These are phyloP conservation scores for Melieria crassipennis DNA, from an alignment of 2,888 invertebrate species.

Conservation along the genomic window DNA sequence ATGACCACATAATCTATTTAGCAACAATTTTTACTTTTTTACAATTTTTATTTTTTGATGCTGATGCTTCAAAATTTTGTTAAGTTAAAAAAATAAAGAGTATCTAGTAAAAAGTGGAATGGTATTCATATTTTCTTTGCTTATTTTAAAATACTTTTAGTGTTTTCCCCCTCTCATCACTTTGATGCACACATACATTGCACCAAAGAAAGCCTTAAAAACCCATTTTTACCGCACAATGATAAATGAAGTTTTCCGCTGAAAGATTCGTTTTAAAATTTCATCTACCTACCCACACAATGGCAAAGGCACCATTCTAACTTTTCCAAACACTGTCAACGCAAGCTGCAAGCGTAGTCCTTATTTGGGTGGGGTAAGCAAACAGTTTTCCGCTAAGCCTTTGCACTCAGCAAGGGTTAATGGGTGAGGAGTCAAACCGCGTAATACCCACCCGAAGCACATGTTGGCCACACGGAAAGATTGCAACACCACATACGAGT, in stretches of 20 bases:
- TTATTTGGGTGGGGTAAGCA: background rate
- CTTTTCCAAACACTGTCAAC: slow-evolving; percentile 26
- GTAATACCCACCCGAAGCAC: slow-evolving; percentile 40
- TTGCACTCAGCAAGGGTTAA: slow-evolving; percentile 40
- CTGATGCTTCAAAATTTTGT: too few species aligned
- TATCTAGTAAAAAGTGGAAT: too few species aligned
- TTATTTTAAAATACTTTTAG: too few species aligned
- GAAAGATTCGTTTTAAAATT: slow-evolving; percentile 1
- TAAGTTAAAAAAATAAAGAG: too few species aligned
- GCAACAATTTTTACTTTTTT: too few species aligned
- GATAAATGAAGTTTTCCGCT: slow-evolving; percentile 38
- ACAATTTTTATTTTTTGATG: too few species aligned
- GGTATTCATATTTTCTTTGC: too few species aligned
- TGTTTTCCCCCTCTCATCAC: too few species aligned
- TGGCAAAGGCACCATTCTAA: slow-evolving; percentile 11
- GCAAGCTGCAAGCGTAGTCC: slow-evolving; percentile 25
- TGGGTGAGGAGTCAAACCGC: slow-evolving; percentile 57
- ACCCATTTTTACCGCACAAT: slow-evolving; percentile 1
- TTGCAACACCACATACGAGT: slow-evolving; percentile 40
- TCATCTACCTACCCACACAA: background rate
- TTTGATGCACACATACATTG: background rate
- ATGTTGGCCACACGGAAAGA: slow-evolving; percentile 48
- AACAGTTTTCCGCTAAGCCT: slow-evolving; percentile 18
- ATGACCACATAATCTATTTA: too few species aligned
- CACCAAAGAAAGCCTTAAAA: too few species aligned